phyloP scores from a whole-genome alignment of 2,113 vertebrate species.

The Syngnathoides biaculeatus region DNA sequence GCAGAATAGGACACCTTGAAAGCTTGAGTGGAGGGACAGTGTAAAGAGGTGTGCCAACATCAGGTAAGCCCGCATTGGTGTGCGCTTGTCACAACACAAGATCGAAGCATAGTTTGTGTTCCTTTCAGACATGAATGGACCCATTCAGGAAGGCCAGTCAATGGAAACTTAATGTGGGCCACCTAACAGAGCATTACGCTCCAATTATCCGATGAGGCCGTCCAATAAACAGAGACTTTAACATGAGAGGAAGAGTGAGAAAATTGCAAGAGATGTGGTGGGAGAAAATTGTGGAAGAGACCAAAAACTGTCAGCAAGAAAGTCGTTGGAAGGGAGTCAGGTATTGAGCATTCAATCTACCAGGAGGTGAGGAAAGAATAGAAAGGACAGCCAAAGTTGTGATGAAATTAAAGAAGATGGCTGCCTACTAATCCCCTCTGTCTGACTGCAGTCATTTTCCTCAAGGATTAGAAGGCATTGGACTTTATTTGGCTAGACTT shows the following conservation, averaged over 20 bases:
- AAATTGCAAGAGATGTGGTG: slow-evolving; percentile 3
- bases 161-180: slow-evolving; percentile 74
- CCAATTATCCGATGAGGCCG: slow-evolving; percentile 54
- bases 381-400: slow-evolving; percentile 72
- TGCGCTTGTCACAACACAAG: slow-evolving; percentile 58
- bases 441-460: slow-evolving; percentile 68
- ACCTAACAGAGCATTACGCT: slow-evolving; percentile 49
- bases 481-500: slow-evolving; percentile 64
- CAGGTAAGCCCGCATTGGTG: slow-evolving; percentile 58
- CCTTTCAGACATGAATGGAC: slow-evolving; percentile 72
- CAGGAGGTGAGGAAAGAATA: slow-evolving; percentile 34
- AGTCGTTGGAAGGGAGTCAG: slow-evolving; percentile 25
- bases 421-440: slow-evolving; percentile 64
- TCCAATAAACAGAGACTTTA: slow-evolving; percentile 68
- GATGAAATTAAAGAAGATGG: slow-evolving; percentile 71
- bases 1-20: slow-evolving; percentile 53
- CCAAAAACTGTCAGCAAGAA: slow-evolving; percentile 17
- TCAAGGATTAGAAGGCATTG: slow-evolving; percentile 69
- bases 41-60: slow-evolving; percentile 48
- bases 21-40: slow-evolving; percentile 4
- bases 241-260: slow-evolving; percentile 47
- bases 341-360: slow-evolving; percentile 41
- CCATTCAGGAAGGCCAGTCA: slow-evolving; percentile 74
- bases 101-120: slow-evolving; percentile 65
- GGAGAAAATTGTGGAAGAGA: slow-evolving; percentile 18